Base-by-base conservation (phyloP, 1,140 invertebrate genomes). In the Dreissena rostriformis region DNA sequence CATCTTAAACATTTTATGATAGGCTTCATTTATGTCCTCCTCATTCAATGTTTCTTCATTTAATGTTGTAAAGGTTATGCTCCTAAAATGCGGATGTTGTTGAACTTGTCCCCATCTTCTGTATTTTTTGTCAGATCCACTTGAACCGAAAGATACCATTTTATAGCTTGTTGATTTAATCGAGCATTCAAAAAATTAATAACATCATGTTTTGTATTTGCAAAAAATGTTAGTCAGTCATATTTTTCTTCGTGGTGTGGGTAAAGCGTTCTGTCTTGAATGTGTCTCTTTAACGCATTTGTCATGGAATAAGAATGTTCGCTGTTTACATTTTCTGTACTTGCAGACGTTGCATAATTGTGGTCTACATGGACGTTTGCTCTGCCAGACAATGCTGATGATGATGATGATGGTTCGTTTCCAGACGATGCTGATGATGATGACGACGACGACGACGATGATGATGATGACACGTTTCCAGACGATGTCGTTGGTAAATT, bases 81-180 rank as follows among this genome's bases (percentile, higher is more conserved):
- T 72, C 65, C 78, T n/a, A 66, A 68, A 80, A 55, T 80, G 66
- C 14, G 77, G 77, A 19, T n/a, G n/a, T 6, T 79, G 0, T 63
- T 72, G 39, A 53, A 5, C 26, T 61, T 28, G 51, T 72, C 52
- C 51, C 29, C 53, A 15, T 81, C 53, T 39, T 11, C 26, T 29
- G 68, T 73, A 65, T 81, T 70, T 73, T 65, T 81, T 12, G 51
- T 63, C 51, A 72, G 63, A 57, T 81, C 68, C 29, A 81, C 78
- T 63, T 81, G 78, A 22, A 73, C 28, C 15, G 78, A 72, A 61
- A 73, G 51, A 72, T 81, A 73, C 52, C 55, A 73, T 73, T 81
- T 81, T 6, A 81, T 81, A 14, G 1, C 78, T 72, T 51, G 55
- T 14, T 0, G 28, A 63, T 81, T 6, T 73, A 71, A 65, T 72